These are phyloP conservation scores for Denticeps clupeoides DNA, from an alignment of 2,797 vertebrate species.

Conservation along the genomic window DNA sequence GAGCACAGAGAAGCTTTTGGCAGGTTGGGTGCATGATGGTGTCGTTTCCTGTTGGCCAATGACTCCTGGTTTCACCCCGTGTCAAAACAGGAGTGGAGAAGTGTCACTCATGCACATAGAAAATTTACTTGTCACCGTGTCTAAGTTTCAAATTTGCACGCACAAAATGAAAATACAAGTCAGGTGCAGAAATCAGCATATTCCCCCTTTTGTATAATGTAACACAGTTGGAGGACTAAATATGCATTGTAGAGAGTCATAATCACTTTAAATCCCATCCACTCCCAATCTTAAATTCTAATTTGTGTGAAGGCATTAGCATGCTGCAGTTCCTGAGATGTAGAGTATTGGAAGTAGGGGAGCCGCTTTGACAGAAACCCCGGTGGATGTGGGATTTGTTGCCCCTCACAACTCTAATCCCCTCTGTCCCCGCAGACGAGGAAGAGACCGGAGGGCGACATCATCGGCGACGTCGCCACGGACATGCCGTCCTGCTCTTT, in stretches of 20 bases:
- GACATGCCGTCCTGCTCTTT: constrained; percentile 79
- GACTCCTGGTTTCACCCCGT: too few relatives aligned
- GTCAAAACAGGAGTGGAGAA: too few relatives aligned
- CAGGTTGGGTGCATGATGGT: too few relatives aligned
- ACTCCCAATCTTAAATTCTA: constrained; percentile 39
- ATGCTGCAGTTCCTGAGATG: constrained; percentile 30
- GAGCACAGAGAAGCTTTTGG: too few relatives aligned
- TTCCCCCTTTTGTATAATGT: constrained; percentile 25
- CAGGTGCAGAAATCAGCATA: too few relatives aligned
- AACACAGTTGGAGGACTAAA: constrained; percentile 40
- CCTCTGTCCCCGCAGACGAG: constrained; percentile 43
- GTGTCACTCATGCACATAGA: too few relatives aligned
- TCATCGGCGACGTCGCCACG: constrained; percentile 41
- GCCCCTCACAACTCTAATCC: neutral
- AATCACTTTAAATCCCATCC: constrained; percentile 37
- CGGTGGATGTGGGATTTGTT: constrained; percentile 10
- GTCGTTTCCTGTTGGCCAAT: too few relatives aligned
- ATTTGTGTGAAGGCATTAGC: constrained; percentile 39
- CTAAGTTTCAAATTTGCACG: too few relatives aligned
- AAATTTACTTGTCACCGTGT: too few relatives aligned
- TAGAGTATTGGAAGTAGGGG: constrained; percentile 41
- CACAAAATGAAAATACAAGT: too few relatives aligned
- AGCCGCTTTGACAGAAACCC: constrained; percentile 23
- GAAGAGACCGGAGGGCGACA: constrained; percentile 76
- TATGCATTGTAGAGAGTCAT: constrained; percentile 38